Conservation (phyloP, 2,113 vertebrate genomes). For the Donacobius atricapilla region DNA sequence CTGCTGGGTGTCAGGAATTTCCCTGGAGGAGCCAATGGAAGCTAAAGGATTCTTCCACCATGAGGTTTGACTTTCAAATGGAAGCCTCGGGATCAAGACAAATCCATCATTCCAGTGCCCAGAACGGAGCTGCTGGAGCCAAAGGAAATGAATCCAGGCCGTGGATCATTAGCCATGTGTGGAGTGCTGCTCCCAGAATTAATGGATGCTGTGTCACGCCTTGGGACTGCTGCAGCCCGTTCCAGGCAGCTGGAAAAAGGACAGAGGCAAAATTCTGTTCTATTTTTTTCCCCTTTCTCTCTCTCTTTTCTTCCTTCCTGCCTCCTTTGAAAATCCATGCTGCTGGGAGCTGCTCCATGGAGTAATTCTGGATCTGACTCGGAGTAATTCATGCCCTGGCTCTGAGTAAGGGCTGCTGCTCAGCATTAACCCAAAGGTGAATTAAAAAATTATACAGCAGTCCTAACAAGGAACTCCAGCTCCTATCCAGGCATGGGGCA, state of each 20-base stretch:
- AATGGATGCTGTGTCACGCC: constrained; percentile 27
- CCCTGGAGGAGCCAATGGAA: background rate
- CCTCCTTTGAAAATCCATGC: background rate
- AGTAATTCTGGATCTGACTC: background rate
- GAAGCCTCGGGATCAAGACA: background rate
- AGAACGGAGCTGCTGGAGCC: constrained; percentile 6
- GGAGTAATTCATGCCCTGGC: background rate
- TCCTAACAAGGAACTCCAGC: background rate
- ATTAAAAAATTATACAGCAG: background rate
- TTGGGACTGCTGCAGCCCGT: background rate
- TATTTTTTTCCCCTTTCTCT: background rate
- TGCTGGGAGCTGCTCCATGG: background rate
- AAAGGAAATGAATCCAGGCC: constrained; percentile 42
- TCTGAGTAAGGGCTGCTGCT: background rate
- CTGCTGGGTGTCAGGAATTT: background rate
- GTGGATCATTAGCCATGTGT: constrained; percentile 59
- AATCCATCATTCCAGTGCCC: constrained; percentile 45
- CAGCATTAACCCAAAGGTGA: background rate
- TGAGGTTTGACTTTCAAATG: constrained; percentile 53
- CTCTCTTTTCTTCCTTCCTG: background rate
- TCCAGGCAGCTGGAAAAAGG: constrained; percentile 25
- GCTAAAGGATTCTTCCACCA: background rate
- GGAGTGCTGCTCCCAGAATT: constrained; percentile 28
- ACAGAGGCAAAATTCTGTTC: background rate
- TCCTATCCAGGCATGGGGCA: background rate